Evolutionary conservation across 30 jellyfish, hydroid and myxozoan species (phyloP), one percentile per base, ranked within the genome.

Genomic region (Cassiopea andromeda): DNA sequence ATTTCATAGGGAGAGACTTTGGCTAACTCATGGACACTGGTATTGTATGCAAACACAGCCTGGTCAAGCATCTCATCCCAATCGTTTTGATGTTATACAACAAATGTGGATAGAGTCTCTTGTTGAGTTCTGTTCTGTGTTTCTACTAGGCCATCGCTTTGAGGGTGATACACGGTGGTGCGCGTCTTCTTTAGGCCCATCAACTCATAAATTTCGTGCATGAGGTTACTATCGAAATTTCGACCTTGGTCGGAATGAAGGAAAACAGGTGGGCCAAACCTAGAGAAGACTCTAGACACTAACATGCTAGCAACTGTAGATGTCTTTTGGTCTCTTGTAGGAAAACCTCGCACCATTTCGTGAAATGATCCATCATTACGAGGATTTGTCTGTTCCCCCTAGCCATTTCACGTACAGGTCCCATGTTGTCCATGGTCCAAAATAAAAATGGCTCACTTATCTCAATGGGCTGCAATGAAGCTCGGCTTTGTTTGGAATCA

Each of bases 311-410:
- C 96, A 58, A 89, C 88, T 17, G 93, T 89, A 27, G 77, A 19
- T 12, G 96, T 82, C 49, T 80, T 69, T 48, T 80, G 87, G 80
- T 89, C 87, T 67, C 48, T 38, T 44, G 79, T 69, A 66, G 92
- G 88, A 60, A 60, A 89, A 27, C 96, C 80, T 80, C 96, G 15
- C 84, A 48, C 96, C 96, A 89, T 73, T 81, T 89, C 73, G 96
- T 89, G 61, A 89, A 89, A 73, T 89, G 84, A 68, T 89, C 96
- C 83, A 78, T 78, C 69, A 81, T 67, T 15, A 89, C 96, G 12
- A 81, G 91, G 71, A 89, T 80, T 50, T 89, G 90, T 68, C 64
- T 69, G 69, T 89, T 81, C 6, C 92, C 96, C 48, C 60, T 57
- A 27, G 82, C 75, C 17, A 93, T 57, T 38, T 58, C 73, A 17